Conservation (phyloP, 2,888 invertebrate species). For the Orthosia incerta region DNA sequence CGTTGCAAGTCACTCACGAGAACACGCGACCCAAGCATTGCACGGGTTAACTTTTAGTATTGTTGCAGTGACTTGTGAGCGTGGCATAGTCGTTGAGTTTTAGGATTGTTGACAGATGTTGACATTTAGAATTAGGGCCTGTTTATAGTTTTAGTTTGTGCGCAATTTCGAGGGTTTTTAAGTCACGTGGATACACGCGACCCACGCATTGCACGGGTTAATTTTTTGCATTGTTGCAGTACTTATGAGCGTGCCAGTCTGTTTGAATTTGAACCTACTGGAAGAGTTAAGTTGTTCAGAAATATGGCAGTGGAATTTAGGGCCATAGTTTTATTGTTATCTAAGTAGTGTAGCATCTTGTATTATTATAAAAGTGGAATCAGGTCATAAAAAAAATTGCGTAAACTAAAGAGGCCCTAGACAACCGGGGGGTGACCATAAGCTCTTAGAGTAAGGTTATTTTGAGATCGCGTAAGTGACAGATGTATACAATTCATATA, state of each 20-base stretch:
- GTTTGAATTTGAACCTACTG: background rate
- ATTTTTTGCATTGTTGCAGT: conserved; percentile 40
- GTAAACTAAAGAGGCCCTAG: no score
- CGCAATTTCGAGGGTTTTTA: background rate
- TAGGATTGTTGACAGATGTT: no score
- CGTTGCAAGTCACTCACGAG: conserved; percentile 24
- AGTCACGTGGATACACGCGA: conserved; percentile 53
- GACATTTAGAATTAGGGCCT: no score
- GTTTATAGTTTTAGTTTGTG: no score
- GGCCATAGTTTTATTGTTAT: no score
- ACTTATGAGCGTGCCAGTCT: background rate
- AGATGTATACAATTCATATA: no score
- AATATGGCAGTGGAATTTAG: background rate
- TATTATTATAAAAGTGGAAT: no score
- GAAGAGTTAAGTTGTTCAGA: conserved; percentile 1
- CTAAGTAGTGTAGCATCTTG: no score
- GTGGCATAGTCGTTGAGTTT: conserved; percentile 5
- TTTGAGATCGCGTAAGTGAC: no score
- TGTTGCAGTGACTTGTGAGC: conserved; percentile 23
- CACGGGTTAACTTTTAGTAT: conserved; percentile 46
- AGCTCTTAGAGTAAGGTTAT: no score
- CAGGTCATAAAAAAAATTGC: no score
- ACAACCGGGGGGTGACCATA: no score
- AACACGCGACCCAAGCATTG: conserved; percentile 43
- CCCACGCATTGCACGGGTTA: conserved; percentile 46